Conservation (phyloP, 2,113 vertebrate genomes). For the Corythornis cristatus region DNA sequence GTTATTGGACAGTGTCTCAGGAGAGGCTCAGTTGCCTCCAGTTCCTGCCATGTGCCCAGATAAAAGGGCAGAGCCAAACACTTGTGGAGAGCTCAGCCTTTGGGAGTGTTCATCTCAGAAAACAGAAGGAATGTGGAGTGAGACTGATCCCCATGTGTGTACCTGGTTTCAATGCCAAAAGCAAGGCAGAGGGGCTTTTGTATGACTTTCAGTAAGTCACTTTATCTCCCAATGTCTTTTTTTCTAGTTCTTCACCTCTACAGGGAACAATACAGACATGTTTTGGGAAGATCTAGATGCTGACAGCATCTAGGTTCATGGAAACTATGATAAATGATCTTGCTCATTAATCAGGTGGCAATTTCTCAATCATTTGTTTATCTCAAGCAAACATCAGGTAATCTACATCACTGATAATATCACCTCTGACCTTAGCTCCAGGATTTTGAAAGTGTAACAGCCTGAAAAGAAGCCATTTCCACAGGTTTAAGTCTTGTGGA, state of each 20-base stretch:
- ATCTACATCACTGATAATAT: neutral
- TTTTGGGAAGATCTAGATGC: neutral
- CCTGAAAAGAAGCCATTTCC: neutral
- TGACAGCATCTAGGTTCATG: neutral
- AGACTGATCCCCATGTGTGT: rapidly evolving
- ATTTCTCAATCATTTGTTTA: neutral
- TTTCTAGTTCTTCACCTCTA: neutral
- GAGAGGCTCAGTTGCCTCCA: neutral
- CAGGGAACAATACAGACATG: neutral
- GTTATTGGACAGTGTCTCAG: neutral
- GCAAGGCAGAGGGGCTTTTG: neutral
- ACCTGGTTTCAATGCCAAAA: neutral
- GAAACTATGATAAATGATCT: neutral
- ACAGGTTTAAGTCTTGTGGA: neutral
- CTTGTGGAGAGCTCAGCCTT: neutral
- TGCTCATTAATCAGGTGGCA: neutral
- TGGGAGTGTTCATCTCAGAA: neutral
- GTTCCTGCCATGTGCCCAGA: neutral
- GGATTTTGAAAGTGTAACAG: neutral
- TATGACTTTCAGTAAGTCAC: neutral
- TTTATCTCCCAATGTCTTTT: neutral
- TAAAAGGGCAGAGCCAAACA: neutral
- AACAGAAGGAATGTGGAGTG: neutral
- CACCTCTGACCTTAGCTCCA: neutral
- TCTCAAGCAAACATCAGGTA: neutral